Evolutionary conservation across 2,113 vertebrate genomes (phyloP).

Genomic region (Toxotes chatareus): DNA sequence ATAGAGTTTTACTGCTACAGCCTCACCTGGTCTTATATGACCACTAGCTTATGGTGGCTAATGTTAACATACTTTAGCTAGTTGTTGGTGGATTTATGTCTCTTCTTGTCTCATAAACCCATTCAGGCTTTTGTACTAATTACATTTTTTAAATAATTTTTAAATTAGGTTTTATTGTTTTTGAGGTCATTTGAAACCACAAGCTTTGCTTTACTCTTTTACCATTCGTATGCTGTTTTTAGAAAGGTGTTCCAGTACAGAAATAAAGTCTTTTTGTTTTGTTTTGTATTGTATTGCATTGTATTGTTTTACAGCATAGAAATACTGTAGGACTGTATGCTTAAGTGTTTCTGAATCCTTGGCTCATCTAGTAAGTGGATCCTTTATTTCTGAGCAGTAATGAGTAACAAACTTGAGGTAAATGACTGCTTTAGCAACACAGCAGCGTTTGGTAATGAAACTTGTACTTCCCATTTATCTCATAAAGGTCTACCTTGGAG

Average conservation of each 20-base stretch:
- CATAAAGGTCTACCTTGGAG: constrained; percentile 32
- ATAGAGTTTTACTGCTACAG: no score
- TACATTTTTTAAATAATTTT: not conserved
- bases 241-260: not conserved
- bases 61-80: not conserved
- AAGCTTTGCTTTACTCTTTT: not conserved
- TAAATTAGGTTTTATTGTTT: not conserved
- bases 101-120: not conserved
- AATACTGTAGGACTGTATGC: not conserved
- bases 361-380: constrained; percentile 11
- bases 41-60: no score
- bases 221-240: not conserved
- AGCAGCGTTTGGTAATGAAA: constrained; percentile 34
- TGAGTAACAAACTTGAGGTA: constrained; percentile 29
- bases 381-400: constrained; percentile 18
- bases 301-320: not conserved
- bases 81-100: not conserved
- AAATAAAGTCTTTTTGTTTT: not conserved
- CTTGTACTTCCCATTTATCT: constrained; percentile 35
- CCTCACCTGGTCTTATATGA: no score
- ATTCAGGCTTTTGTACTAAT: no score
- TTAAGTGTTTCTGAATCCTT: constrained; percentile 2
- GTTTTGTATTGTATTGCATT: not conserved
- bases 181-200: not conserved
- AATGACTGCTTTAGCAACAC: constrained; percentile 30